A percentile compares a stretch with the other conserved stretches of the same genome.
Evolutionary conservation across 2,888 invertebrate genomes (phyloP).

Genomic region (Leptopterna dolabrata): DNA sequence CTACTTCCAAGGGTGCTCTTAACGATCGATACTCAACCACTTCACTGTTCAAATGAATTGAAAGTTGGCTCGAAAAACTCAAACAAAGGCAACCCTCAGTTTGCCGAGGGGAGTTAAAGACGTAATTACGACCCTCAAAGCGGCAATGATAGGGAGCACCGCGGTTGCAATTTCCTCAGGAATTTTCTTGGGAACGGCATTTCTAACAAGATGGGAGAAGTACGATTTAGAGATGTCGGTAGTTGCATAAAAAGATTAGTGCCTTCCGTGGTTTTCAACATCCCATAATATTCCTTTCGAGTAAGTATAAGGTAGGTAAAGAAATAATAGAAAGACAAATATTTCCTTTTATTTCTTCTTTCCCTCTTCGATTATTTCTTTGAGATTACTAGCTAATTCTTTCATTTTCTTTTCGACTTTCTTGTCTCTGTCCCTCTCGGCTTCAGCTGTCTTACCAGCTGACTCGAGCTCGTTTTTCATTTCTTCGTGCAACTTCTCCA

Average conservation of each 20-base stretch:
- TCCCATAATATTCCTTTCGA: no score
- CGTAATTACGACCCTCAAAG: not conserved
- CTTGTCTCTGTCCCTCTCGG: not conserved
- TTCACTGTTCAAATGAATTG: not conserved
- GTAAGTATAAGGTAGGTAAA: no score
- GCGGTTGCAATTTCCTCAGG: no score
- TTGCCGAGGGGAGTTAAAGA: not conserved
- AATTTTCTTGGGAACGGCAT: no score
- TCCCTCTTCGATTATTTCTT: not conserved
- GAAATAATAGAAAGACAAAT: no score
- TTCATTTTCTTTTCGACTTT: conserved; percentile 23
- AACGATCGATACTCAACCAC: not conserved
- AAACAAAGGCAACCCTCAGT: not conserved
- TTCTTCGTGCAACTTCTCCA: conserved; percentile 25
- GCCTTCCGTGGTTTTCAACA: no score
- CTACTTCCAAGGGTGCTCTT: not conserved
- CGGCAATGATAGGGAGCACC: not conserved
- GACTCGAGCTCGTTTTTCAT: conserved; percentile 4
- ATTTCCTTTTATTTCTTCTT: not conserved
- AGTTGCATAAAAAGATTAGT: no score
- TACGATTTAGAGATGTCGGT: no score
- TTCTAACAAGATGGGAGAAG: no score
- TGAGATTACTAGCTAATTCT: not conserved
- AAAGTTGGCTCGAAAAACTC: not conserved
- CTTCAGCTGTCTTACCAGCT: not conserved